These are phyloP conservation scores for Bimastos eiseni DNA, from an alignment of 2,888 invertebrate species.

Conservation along the genomic window DNA sequence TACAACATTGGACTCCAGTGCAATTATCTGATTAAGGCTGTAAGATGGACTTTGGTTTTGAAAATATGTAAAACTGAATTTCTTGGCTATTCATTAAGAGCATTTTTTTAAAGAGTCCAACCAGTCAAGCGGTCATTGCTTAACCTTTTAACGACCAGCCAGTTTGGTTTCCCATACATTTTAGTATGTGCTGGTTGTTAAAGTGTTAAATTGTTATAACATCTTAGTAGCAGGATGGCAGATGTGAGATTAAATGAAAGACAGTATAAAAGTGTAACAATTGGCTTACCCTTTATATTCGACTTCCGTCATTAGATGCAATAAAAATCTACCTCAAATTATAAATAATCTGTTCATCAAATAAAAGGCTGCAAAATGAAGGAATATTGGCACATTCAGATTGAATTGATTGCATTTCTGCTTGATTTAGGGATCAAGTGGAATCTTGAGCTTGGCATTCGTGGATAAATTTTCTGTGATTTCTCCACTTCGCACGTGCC, in stretches of 20 bases:
- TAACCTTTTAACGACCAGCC: too few species aligned
- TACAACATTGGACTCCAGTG: constrained; percentile 16
- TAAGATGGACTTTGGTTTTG: neutral
- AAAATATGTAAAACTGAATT: neutral
- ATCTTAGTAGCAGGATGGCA: neutral
- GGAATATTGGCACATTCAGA: too few species aligned
- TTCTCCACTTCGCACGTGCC: constrained; percentile 33
- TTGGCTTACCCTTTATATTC: neutral
- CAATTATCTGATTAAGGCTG: constrained; percentile 3
- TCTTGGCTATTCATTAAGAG: neutral
- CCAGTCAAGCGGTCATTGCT: neutral
- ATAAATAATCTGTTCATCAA: neutral
- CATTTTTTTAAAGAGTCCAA: neutral
- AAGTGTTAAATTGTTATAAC: too few species aligned
- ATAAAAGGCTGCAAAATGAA: neutral
- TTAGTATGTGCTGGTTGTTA: too few species aligned
- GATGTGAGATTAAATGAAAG: neutral
- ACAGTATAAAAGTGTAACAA: neutral
- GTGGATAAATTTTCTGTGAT: constrained; percentile 38
- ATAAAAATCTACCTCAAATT: neutral
- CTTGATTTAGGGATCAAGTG: neutral
- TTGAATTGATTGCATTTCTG: neutral
- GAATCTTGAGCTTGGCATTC: constrained; percentile 34
- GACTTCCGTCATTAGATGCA: neutral
- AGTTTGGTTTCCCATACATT: too few species aligned